Percentiles rank a stretch among this genome's conserved stretches.
These are phyloP conservation scores for Candidula unifasciata DNA, from an alignment of 2,888 invertebrate genomes.

Conservation along the genomic window DNA sequence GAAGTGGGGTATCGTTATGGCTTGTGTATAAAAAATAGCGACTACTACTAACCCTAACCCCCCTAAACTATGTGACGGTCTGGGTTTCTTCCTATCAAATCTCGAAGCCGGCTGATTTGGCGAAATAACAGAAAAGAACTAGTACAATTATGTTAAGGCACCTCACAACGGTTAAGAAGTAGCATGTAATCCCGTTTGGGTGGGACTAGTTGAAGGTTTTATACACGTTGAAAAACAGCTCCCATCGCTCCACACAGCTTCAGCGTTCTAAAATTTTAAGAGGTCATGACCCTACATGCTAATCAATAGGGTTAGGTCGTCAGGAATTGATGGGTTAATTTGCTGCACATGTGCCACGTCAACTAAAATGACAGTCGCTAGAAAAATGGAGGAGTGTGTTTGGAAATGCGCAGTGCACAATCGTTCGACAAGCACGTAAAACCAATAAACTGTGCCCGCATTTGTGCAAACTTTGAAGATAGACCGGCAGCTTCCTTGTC, in stretches of 20 bases:
- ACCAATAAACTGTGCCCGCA: background rate
- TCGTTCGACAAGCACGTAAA: background rate
- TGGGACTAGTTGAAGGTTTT: no score
- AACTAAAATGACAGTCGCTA: background rate
- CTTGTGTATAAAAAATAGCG: no score
- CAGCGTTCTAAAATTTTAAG: background rate
- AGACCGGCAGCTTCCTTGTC: no score
- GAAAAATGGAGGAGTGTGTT: background rate
- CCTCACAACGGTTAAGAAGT: no score
- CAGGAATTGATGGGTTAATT: background rate
- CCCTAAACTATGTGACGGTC: no score
- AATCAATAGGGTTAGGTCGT: conserved; percentile 1
- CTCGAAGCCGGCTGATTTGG: no score
- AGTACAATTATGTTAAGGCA: no score
- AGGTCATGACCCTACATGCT: conserved; percentile 10
- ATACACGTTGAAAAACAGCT: background rate
- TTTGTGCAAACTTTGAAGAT: background rate
- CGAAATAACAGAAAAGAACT: no score
- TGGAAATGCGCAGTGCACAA: background rate
- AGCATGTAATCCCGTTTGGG: no score
- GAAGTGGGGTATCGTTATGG: background rate
- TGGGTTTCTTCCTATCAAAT: no score
- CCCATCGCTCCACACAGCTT: background rate
- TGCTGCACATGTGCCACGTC: background rate
- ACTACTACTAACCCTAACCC: no score